Evolutionary conservation across 2,113 vertebrate species (phyloP), one percentile per base, ranked within the genome.

Genomic region (Hypanus sabinus): DNA sequence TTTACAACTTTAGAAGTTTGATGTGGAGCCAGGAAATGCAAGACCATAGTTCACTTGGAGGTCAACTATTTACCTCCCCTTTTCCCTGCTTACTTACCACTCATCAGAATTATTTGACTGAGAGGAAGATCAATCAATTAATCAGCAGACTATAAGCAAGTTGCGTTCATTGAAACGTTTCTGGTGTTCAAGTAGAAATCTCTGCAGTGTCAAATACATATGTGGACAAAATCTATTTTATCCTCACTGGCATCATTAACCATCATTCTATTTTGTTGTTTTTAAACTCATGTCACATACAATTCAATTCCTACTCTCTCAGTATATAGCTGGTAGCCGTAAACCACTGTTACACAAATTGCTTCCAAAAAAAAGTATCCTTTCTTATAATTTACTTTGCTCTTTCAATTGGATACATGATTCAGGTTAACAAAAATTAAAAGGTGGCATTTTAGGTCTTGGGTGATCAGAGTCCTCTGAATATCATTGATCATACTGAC

Each of bases 351-450:
- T 71, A 38, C 71, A 92, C 14, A 71, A 92, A 27, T 92, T 24
- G 60, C 68, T n/a, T 92, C 33, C 46, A 46, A 46, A 30, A 93
- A 73, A 46, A 93, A 0, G 3, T 14, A 16, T 30, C 6, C 16
- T 92, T 27, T 38, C 22, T 71, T 71, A 22, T 73, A 73, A 46
- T 93, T 30, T 46, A 5, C 36, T 93, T 14, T 11, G n/a, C 0
- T 55, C 20, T 73, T 73, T 93, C 91, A 93, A 22, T 55, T 30
- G 36, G 9, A 8, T 73, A 3, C 10, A 93, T 27, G 65, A 46
- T 36, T 20, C 65, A 27, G 24, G 91, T 73, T 93, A 10, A 27
- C 36, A 73, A 93, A 91, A 93, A 93, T 55, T 93, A 90, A 30
- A 33, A 90, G 14, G 2, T 91, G 87, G 9, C 22, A 92, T 36